A percentile compares a stretch with the other conserved stretches of the same genome.
These are phyloP conservation scores for Andricus grossulariae DNA, from an alignment of 1,140 invertebrate species.

Conservation along the genomic window DNA sequence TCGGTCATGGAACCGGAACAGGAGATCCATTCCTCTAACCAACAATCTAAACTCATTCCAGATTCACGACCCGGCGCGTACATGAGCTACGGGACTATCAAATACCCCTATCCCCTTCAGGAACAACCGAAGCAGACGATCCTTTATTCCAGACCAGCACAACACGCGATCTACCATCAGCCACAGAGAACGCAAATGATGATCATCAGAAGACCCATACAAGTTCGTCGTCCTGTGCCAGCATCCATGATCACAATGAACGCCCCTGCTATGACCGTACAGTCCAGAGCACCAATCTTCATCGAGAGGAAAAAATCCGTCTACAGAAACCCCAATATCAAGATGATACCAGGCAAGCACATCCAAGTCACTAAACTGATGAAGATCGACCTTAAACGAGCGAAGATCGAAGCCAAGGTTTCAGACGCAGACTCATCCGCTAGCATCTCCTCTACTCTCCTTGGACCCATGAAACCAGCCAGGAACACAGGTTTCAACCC, in stretches of 20 bases:
- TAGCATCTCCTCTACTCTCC: slow-evolving; percentile 27
- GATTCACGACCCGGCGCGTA: slow-evolving; percentile 64
- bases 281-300: slow-evolving; percentile 51
- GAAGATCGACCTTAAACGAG: slow-evolving; percentile 53
- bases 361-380: slow-evolving; percentile 52
- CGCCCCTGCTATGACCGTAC: slow-evolving; percentile 48
- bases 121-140: slow-evolving; percentile 56
- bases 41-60: slow-evolving; percentile 72
- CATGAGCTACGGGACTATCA: slow-evolving; percentile 61
- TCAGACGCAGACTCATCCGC: slow-evolving; percentile 43
- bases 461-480: slow-evolving; percentile 61
- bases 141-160: slow-evolving; percentile 60
- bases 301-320: slow-evolving; percentile 65
- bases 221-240: slow-evolving; percentile 56
- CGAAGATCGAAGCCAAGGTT: slow-evolving; percentile 56
- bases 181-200: slow-evolving; percentile 61
- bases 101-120: slow-evolving; percentile 59
- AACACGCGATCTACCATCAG: slow-evolving; percentile 53
- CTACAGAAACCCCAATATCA: slow-evolving; percentile 51
- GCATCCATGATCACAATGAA: slow-evolving; percentile 49
- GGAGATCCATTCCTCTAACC: slow-evolving; percentile 59
- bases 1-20: slow-evolving; percentile 40
- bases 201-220: slow-evolving; percentile 56
- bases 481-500: slow-evolving; percentile 87
- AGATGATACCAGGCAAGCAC: slow-evolving; percentile 49